Percentiles rank a stretch among this genome's conserved stretches.
Evolutionary conservation across 2,113 vertebrate species (phyloP).

Genomic region (Monopterus albus): DNA sequence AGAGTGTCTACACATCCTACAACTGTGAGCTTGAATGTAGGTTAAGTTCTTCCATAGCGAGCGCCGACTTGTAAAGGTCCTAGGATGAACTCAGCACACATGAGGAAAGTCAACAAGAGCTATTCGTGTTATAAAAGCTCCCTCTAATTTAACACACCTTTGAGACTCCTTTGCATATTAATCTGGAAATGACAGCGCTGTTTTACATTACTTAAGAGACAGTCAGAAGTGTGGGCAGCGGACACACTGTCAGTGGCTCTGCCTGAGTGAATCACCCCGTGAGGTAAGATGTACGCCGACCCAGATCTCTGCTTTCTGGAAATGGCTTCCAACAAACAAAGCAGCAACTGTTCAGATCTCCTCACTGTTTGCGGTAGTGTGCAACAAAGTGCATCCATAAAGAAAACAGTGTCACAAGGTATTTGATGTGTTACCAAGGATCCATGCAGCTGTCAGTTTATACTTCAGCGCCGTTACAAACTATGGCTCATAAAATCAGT

Average conservation of each 20-base stretch:
- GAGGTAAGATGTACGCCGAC: conserved; percentile 48
- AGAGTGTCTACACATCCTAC: conserved; percentile 44
- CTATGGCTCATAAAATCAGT: conserved; percentile 35
- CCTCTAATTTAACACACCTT: conserved; percentile 44
- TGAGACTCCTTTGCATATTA: conserved; percentile 51
- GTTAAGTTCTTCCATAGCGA: conserved; percentile 18
- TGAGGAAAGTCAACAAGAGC: conserved; percentile 12
- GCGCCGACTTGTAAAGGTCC: conserved; percentile 3
- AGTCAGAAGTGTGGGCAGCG: conserved; percentile 27
- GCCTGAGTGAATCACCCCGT: conserved; percentile 53
- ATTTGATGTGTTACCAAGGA: conserved; percentile 39
- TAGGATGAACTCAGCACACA: conserved; percentile 23
- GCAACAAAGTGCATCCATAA: conserved; percentile 7
- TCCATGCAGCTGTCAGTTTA: conserved; percentile 30
- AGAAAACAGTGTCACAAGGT: conserved; percentile 22
- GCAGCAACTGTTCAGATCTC: conserved; percentile 49
- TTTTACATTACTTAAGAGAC: conserved; percentile 43
- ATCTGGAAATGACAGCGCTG: conserved; percentile 42
- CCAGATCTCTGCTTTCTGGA: conserved; percentile 39
- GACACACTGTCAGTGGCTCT: conserved; percentile 32
- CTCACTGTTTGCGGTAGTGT: background rate
- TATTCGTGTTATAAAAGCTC: conserved; percentile 33
- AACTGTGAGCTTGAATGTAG: conserved; percentile 18
- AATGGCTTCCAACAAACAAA: conserved; percentile 43
- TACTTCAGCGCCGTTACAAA: conserved; percentile 25